phyloP scores from a whole-genome alignment of 2,113 vertebrate species.

The Mola mola region DNA sequence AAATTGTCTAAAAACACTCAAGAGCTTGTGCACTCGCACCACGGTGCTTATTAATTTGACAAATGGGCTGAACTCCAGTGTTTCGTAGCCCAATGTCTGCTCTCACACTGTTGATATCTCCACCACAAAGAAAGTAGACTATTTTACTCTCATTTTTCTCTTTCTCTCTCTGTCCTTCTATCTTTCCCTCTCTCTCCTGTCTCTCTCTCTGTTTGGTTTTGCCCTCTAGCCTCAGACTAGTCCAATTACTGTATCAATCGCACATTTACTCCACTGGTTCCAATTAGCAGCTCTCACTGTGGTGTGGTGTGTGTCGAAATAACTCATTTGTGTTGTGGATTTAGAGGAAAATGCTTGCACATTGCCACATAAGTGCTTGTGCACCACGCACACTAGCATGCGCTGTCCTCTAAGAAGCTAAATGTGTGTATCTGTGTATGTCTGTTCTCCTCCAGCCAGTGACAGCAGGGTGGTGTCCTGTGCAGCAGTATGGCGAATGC shows the following conservation, averaged over 20 bases:
- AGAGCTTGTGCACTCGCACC: slow-evolving; percentile 51
- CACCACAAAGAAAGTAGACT: slow-evolving; percentile 56
- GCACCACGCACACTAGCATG: background rate
- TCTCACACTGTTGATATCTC: slow-evolving; percentile 67
- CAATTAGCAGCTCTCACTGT: slow-evolving; percentile 64
- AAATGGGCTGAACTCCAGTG: slow-evolving; percentile 63
- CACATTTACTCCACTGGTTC: slow-evolving; percentile 60
- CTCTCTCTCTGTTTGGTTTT: slow-evolving; percentile 36
- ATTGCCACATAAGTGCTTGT: slow-evolving; percentile 22
- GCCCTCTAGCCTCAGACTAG: slow-evolving; percentile 51
- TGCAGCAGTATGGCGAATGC: slow-evolving; percentile 97
- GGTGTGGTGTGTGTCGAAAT: slow-evolving; percentile 55
- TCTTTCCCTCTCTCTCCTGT: slow-evolving; percentile 15
- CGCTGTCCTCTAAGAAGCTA: background rate
- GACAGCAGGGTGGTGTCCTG: slow-evolving; percentile 93
- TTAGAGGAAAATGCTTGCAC: slow-evolving; percentile 28
- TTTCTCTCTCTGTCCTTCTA: slow-evolving; percentile 7
- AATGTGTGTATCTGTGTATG: slow-evolving; percentile 14
- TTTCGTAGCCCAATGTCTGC: slow-evolving; percentile 56
- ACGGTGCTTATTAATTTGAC: slow-evolving; percentile 72
- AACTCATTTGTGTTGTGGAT: slow-evolving; percentile 55
- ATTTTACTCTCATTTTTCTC: slow-evolving; percentile 7
- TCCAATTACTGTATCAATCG: slow-evolving; percentile 69
- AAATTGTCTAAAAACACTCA: slow-evolving; percentile 66
- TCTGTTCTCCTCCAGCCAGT: slow-evolving; percentile 82